Conservation (phyloP, 2,797 vertebrate species). For the Phalanger gymnotis region DNA sequence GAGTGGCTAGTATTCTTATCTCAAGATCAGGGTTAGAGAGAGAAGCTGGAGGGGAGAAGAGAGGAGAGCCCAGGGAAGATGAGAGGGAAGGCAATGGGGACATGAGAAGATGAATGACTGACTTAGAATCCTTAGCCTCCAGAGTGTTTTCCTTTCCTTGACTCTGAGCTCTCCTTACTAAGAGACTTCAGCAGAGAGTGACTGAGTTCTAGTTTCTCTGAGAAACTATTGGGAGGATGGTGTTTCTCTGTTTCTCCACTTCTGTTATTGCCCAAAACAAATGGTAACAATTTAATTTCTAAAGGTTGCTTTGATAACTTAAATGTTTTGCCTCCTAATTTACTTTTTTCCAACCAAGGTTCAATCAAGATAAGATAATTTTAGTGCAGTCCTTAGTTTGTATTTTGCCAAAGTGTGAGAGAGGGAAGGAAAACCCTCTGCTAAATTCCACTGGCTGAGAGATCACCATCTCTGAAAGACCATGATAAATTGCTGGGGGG, state of each 20-base stretch:
- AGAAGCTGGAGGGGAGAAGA: background rate
- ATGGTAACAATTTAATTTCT: background rate
- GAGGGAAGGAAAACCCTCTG: background rate
- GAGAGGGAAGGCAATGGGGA: too few species aligned
- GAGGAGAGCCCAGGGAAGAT: background rate
- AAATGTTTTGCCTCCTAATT: background rate
- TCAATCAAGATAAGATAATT: background rate
- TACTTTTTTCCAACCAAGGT: background rate
- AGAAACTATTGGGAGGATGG: background rate
- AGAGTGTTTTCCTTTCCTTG: background rate
- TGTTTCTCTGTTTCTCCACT: background rate
- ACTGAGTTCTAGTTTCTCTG: background rate
- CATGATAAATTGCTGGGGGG: background rate
- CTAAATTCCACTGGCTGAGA: background rate
- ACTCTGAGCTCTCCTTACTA: too few species aligned
- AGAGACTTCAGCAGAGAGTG: background rate
- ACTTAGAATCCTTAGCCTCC: background rate
- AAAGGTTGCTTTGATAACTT: background rate
- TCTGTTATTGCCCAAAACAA: background rate
- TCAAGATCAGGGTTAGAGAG: background rate
- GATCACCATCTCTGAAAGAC: background rate
- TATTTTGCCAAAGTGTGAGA: background rate
- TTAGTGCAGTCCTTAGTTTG: background rate
- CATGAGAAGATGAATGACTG: background rate
- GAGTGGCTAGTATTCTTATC: background rate